These are phyloP conservation scores for Telenomus remus DNA, from an alignment of 1,140 invertebrate genomes.

Conservation along the genomic window DNA sequence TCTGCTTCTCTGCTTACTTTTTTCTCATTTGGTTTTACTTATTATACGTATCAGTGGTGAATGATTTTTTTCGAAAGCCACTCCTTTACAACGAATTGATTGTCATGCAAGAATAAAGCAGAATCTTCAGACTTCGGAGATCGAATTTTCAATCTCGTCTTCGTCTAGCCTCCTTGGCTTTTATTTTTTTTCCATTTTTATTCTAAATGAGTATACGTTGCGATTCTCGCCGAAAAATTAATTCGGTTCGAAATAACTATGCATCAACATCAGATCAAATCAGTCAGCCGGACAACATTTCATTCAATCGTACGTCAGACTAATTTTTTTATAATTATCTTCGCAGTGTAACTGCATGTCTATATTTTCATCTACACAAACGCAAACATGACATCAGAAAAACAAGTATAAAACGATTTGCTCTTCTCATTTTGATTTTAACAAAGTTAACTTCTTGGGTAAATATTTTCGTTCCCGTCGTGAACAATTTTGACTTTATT, in stretches of 20 bases:
- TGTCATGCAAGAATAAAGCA: conserved; percentile 57
- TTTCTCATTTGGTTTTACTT: conserved; percentile 53
- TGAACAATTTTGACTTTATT: not conserved
- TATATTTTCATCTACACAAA: no score
- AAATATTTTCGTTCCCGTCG: not conserved
- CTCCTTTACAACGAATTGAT: conserved; percentile 60
- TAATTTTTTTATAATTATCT: no score
- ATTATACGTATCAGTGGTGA: conserved; percentile 59
- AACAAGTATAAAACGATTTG: no score
- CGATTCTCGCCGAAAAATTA: conserved; percentile 18
- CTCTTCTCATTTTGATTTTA: no score
- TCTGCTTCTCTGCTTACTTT: conserved; percentile 45
- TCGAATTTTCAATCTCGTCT: conserved; percentile 52
- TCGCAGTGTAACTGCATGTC: no score
- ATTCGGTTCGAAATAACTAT: conserved; percentile 14
- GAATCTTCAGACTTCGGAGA: conserved; percentile 43
- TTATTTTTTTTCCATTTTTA: conserved; percentile 27
- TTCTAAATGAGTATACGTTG: conserved; percentile 24
- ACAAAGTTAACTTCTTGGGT: no score
- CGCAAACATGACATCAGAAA: no score
- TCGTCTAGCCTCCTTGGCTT: conserved; percentile 37
- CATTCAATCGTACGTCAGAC: no score
- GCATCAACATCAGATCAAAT: no score
- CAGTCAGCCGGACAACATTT: no score
- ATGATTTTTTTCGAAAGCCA: conserved; percentile 60